phyloP scores from a whole-genome alignment of 2,113 vertebrate genomes.

The Nothoprocta pentlandii region DNA sequence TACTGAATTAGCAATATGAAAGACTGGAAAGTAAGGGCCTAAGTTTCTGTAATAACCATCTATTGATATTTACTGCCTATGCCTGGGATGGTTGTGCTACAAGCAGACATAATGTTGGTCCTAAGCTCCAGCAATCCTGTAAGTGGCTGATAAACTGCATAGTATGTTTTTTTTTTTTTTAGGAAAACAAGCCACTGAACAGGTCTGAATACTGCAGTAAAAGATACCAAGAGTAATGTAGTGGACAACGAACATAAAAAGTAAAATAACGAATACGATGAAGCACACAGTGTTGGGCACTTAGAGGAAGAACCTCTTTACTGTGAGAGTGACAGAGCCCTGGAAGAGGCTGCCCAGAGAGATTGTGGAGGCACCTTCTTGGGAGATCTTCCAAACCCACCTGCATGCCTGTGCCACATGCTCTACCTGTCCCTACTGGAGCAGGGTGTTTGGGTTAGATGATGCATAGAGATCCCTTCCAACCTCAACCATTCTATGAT shows the following conservation, averaged over 20 bases:
- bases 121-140: background rate
- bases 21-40: background rate
- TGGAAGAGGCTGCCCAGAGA: too few species aligned
- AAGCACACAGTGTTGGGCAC: background rate
- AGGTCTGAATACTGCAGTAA: background rate
- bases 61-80: background rate
- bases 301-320: background rate
- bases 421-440: too few species aligned
- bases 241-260: background rate
- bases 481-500: too few species aligned
- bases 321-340: too few species aligned
- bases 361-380: too few species aligned
- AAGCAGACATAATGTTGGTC: background rate
- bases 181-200: background rate
- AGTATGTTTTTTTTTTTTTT: background rate
- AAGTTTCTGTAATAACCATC: constrained; percentile 35
- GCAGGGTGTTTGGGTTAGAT: too few species aligned
- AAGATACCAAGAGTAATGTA: background rate
- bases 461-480: too few species aligned
- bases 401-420: too few species aligned
- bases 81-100: background rate
- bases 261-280: background rate
- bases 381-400: too few species aligned
- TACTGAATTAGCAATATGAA: background rate
- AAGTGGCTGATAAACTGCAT: background rate